phyloP scores from a whole-genome alignment of 2,113 vertebrate species.

The Phasianus colchicus region DNA sequence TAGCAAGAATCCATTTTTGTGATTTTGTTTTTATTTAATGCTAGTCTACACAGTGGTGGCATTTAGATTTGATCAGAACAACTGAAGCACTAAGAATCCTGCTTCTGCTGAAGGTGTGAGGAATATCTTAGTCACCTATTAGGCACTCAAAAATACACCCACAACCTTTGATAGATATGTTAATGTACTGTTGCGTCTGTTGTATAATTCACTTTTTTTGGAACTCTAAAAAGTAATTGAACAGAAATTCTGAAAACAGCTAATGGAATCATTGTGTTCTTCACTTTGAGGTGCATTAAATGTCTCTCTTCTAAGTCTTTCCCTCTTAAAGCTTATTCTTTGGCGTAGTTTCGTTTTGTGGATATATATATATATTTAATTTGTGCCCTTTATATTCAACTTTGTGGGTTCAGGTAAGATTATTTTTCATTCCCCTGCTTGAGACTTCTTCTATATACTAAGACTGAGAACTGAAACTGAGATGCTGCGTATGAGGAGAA shows the following conservation, averaged over 20 bases:
- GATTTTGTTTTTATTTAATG: background rate
- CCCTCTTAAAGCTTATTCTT: background rate
- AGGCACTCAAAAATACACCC: background rate
- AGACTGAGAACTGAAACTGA: background rate
- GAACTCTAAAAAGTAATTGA: background rate
- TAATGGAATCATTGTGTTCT: background rate
- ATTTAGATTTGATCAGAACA: background rate
- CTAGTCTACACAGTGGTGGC: background rate
- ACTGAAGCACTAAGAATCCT: background rate
- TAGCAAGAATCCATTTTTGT: background rate
- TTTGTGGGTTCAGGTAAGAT: background rate
- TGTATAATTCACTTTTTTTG: background rate
- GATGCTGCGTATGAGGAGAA: background rate
- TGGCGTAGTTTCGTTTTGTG: background rate
- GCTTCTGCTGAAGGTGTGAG: background rate
- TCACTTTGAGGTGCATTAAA: background rate
- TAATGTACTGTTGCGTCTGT: background rate
- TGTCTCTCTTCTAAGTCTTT: background rate
- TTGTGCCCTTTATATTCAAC: background rate
- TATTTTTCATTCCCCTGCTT: background rate
- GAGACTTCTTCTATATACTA: background rate
- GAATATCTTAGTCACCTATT: background rate
- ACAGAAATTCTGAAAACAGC: background rate
- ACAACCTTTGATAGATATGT: background rate
- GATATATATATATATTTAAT: background rate